Evolutionary conservation across 2,888 invertebrate genomes (phyloP), one percentile per base, ranked within the genome.

Genomic region (Leptarthrus brevirostris): DNA sequence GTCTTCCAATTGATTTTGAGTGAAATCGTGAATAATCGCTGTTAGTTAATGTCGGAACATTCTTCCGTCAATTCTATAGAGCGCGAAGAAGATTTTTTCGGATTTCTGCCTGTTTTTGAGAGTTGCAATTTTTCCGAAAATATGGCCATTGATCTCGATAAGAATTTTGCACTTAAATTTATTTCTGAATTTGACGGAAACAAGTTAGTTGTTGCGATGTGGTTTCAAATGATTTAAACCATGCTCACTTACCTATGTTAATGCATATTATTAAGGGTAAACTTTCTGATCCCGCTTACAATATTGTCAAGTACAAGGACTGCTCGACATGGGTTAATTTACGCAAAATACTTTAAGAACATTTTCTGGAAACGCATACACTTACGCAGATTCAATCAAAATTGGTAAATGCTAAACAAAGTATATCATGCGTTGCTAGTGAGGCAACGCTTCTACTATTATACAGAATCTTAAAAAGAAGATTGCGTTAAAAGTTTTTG

Each of bases 401-500:
- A 30, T 16, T 56, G 14, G 30, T 56, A 2, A n/a, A 16, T 8
- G 3, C 2, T 18, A 49, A 16, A 18, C 49, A 49, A 49, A 49
- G 18, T 16, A 1, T 12, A 3, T 53, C 53, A 0, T 70, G 53
- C 22, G 20, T 53, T 14, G 36, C 18, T 20, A n/a, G 12, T 5
- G 70, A 53, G 22, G 74, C 20, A 10, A 8, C 8, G 44, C 74
- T n/a, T 30, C 20, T 4, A 8, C 12, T 1, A 58, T 40, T 12
- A n/a, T 40, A 6, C 40, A 40, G 49, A 73, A 24, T 18, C 26
- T 73, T 2, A 73, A 73, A 12, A 4, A 10, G 5, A 73, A 61
- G 26, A 44, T 61, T 6, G 24, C 40, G 1, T n/a, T n/a, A n/a
- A n/a, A n/a, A n/a, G 44, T 61, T 4, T 73, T 73, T 18, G 36